Percentiles rank a stretch among this genome's conserved stretches.
These are phyloP conservation scores for Caenorhabditis briggsae DNA, from an alignment of 1,140 invertebrate genomes.

Conservation along the genomic window DNA sequence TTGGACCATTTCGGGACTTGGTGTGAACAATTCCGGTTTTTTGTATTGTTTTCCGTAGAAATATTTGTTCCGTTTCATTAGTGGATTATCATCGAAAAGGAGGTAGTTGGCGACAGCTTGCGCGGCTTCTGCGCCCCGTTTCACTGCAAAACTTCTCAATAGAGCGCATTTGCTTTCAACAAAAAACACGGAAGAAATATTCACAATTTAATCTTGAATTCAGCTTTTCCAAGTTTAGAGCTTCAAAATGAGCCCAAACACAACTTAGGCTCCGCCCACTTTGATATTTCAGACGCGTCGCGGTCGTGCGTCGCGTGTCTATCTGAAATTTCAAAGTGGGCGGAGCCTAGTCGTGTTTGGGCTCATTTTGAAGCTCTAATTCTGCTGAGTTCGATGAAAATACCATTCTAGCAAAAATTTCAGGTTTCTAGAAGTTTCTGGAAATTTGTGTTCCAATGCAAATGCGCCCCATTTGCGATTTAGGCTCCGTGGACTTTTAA, in stretches of 20 bases:
- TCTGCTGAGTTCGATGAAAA: too few relatives aligned
- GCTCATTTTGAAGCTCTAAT: not conserved
- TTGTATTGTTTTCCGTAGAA: slow-evolving; percentile 70
- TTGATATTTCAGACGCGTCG: too few relatives aligned
- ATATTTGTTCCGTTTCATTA: slow-evolving; percentile 68
- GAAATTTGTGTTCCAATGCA: not conserved
- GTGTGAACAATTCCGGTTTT: slow-evolving; percentile 66
- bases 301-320: too few relatives aligned
- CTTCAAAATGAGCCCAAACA: too few relatives aligned
- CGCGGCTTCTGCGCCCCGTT: slow-evolving; percentile 51
- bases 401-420: too few relatives aligned
- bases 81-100: slow-evolving; percentile 57
- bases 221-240: not conserved
- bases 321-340: too few relatives aligned
- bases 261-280: too few relatives aligned
- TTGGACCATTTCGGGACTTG: slow-evolving; percentile 65
- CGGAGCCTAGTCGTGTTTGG: too few relatives aligned
- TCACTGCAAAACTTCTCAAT: slow-evolving; percentile 38
- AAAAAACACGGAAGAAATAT: too few relatives aligned
- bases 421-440: not conserved
- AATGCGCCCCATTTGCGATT: too few relatives aligned
- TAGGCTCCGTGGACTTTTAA: not conserved
- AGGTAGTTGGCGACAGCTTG: slow-evolving; percentile 55
- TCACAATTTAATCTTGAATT: not conserved
- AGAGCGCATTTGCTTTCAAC: not conserved